Evolutionary conservation across 1,140 invertebrate species (phyloP).

Genomic region (Schmidtea mediterranea): DNA sequence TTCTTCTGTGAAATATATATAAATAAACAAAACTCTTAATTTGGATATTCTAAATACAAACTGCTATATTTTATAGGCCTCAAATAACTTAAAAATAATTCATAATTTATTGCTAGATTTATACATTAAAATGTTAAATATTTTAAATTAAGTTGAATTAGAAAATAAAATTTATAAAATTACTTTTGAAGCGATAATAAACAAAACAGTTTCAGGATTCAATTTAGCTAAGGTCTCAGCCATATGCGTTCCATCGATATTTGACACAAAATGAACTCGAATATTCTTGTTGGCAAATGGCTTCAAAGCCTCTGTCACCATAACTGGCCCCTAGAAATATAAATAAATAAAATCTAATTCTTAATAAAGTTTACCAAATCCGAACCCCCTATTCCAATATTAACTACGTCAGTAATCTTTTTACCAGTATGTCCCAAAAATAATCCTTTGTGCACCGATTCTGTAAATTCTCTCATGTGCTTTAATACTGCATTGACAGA

Average conservation of each 20-base stretch:
- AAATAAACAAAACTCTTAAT: no score
- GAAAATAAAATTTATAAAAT: not conserved
- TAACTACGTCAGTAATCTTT: conserved; percentile 81
- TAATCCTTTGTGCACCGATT: conserved; percentile 36
- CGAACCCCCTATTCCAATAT: conserved; percentile 96
- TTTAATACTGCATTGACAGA: conserved; percentile 62
- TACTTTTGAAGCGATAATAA: conserved; percentile 84
- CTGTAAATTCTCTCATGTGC: conserved; percentile 70
- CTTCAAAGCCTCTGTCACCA: conserved; percentile 92
- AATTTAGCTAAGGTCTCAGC: conserved; percentile 68
- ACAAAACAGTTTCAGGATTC: conserved; percentile 68
- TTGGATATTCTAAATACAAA: no score
- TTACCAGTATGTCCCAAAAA: conserved; percentile 77
- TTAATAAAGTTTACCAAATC: conserved; percentile 49
- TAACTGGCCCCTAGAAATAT: conserved; percentile 51
- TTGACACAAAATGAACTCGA: conserved; percentile 84
- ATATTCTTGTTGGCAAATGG: conserved; percentile 45
- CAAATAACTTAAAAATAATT: not conserved
- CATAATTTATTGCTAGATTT: no score
- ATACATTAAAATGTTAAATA: no score
- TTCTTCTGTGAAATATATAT: no score
- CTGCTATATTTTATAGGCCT: no score
- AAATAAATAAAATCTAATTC: conserved; percentile 3
- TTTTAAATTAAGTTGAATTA: not conserved
- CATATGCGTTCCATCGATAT: conserved; percentile 93